Evolutionary conservation across 2,888 invertebrate species (phyloP), one percentile per base, ranked within the genome.

Genomic region (Nymphalis urticae): DNA sequence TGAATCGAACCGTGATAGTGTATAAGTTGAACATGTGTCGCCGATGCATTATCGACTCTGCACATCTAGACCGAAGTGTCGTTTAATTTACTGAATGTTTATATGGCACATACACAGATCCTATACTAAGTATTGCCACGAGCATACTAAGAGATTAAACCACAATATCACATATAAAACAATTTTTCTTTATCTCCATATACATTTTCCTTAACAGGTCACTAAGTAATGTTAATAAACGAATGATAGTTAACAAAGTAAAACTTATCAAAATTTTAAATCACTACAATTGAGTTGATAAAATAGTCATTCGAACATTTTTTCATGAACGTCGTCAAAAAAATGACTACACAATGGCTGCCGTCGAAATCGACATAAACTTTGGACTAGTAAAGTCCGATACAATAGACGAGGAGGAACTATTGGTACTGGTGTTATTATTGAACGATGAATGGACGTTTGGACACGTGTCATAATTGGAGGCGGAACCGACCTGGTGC

Each of bases 1-100:
- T 63, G 50, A 67, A 67, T 69, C 53, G 62, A 62, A 64, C 67
- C 59, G 62, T 69, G 64, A 66, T 67, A 62, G 54, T 51, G 59
- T 63, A 47, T 60, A 61, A 64, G 60, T 69, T 59, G 50, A 64
- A 64, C 48, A 50, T 53, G 58, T 60, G 19, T 42, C 58, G 42
- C 58, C 58, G 58, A 58, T 19, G 53, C 61, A 24, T 51, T 66
- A 67, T 67, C 66, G 56, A 27, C 19, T 56, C 61, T 50, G 27
- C 42, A 48, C 54, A 67, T 62, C 62, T 62, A 16, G 56, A 62
- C 50, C 62, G 42, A 19, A 19, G 62, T 50, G 62, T 62, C 62
- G 56, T 56, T 50, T 24, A 62, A 67, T 62, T 67, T 62, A 54
- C 50, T 62, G 19, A 58, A 58, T 42, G 58, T 63, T 63, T 19